Evolutionary conservation across 2,888 invertebrate species (phyloP), one percentile per base, ranked within the genome.

Genomic region (Myopa tessellatipennis): DNA sequence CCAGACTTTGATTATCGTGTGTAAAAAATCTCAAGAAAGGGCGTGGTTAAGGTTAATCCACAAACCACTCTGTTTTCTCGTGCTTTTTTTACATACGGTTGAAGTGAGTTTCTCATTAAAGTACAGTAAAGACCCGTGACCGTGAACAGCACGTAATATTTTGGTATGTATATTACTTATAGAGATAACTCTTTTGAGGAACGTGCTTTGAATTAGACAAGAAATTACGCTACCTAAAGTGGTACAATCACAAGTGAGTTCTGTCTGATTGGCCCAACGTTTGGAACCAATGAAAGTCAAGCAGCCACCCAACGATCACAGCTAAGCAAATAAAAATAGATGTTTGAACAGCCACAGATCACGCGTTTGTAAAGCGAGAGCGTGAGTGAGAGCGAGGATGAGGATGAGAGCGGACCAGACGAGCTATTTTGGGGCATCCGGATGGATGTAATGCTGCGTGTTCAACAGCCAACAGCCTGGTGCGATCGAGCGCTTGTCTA

Each of bases 51-150:
- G 8, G 52, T 12, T 12, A 52, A 8, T 52, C 10, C 14, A 52
- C 52, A 4, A 12, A 79, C 76, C 26, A 1, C 26, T 26, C 26
- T 26, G 26, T 26, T 26, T 82, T 82, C 82, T 74, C 80, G 78
- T 82, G 63, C 79, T 81, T 80, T 77, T 79, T 79, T 79, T 16
- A 61, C 38, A 36, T n/a, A 76, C 70, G 79, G 77, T 79, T 80
- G 84, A 83, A 85, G 81, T 83, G 85, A 79, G 58, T 58, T 58
- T 58, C 18, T 6, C n/a, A 58, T 16, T n/a, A n/a, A 55, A 6
- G 14, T 58, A 58, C 58, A 58, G n/a, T 58, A 6, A 6, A 26
- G 26, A 26, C 26, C 2, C 26, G 26, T 26, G 26, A 26, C 1
- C 26, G 26, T 26, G 26, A 26, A 26, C 26, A 26, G 26, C 26